Percentiles rank a stretch among this genome's conserved stretches.
phyloP scores from a whole-genome alignment of 2,113 vertebrate species.

The Chelonoidis abingdonii region DNA sequence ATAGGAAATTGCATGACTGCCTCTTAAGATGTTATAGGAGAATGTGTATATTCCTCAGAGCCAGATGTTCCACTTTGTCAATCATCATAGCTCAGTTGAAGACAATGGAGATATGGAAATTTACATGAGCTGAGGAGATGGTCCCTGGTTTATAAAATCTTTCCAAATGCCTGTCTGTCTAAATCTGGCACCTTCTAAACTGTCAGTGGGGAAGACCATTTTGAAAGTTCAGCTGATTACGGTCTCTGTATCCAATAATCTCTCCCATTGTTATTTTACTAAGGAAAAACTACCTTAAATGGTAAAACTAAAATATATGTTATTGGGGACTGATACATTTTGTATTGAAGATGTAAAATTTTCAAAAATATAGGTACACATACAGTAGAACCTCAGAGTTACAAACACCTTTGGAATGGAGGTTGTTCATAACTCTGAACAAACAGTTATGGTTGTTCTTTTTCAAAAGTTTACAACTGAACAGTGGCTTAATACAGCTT shows the following conservation, averaged over 20 bases:
- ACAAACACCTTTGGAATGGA: too few species aligned
- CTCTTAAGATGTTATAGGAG: slow-evolving; percentile 24
- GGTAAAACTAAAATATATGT: too few species aligned
- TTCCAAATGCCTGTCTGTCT: not conserved
- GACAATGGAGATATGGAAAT: slow-evolving; percentile 1
- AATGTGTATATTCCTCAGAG: slow-evolving; percentile 25
- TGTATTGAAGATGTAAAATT: not conserved
- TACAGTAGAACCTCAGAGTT: not conserved
- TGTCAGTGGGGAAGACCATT: not conserved
- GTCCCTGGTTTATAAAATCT: not conserved
- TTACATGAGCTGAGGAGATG: slow-evolving; percentile 19
- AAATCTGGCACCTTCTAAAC: slow-evolving; percentile 1
- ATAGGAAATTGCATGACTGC: slow-evolving; percentile 23
- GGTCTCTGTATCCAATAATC: too few species aligned
- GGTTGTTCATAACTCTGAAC: too few species aligned
- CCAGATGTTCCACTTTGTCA: slow-evolving; percentile 39
- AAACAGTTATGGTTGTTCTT: too few species aligned
- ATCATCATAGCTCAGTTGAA: not conserved
- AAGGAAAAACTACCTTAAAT: too few species aligned
- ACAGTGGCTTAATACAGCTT: too few species aligned
- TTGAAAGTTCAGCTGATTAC: not conserved
- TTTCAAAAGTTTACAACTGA: too few species aligned
- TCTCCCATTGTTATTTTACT: too few species aligned
- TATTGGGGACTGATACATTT: not conserved
- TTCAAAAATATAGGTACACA: not conserved